phyloP scores from a whole-genome alignment of 2,113 vertebrate species.

The Oncorhynchus tshawytscha region DNA sequence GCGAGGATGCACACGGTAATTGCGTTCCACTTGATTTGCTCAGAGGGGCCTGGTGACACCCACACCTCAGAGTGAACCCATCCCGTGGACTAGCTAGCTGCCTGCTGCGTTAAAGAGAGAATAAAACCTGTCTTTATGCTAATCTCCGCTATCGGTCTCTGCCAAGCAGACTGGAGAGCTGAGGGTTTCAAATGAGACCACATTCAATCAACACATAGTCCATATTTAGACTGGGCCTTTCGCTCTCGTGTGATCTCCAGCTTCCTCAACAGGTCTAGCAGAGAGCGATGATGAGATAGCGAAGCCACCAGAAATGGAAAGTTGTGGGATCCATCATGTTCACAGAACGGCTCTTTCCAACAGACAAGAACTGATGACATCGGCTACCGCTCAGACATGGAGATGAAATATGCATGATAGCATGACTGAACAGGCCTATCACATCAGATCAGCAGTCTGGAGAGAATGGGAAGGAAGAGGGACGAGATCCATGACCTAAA shows the following conservation, averaged over 20 bases:
- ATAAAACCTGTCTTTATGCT: neutral
- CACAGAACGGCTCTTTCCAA: too few relatives aligned
- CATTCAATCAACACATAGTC: neutral
- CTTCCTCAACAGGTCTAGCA: neutral
- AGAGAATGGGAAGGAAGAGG: neutral
- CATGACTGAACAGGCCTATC: neutral
- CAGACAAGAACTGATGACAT: too few relatives aligned
- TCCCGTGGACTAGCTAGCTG: too few relatives aligned
- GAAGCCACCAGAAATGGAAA: too few relatives aligned
- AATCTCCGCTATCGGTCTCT: neutral
- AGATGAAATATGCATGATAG: too few relatives aligned
- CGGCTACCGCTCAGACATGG: too few relatives aligned
- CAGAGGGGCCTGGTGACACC: neutral
- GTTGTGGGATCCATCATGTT: too few relatives aligned
- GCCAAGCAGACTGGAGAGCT: neutral
- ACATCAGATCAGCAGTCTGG: neutral
- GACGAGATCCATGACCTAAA: neutral
- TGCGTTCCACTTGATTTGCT: neutral
- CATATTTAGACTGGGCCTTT: neutral
- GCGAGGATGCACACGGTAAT: neutral
- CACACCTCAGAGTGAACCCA: too few relatives aligned
- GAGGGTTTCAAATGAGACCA: neutral
- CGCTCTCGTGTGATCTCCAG: neutral
- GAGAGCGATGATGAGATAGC: too few relatives aligned
- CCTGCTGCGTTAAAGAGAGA: too few relatives aligned